Evolutionary conservation across 2,797 vertebrate species (phyloP), one percentile per base, ranked within the genome.

Genomic region (Tiaroga cobitis): DNA sequence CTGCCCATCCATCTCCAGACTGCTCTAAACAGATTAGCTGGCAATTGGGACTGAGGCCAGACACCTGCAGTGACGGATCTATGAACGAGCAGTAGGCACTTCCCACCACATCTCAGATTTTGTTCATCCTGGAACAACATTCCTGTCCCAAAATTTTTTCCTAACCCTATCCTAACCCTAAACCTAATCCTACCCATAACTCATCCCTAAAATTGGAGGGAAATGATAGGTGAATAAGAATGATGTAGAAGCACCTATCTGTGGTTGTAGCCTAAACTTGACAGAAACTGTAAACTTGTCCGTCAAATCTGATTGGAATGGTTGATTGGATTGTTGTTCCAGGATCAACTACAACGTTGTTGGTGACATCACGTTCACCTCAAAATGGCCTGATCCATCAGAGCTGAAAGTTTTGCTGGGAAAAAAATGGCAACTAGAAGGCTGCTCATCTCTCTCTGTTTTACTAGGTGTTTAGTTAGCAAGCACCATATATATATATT

Each of bases 1-100:
- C 80, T 80, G 75, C 81, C 70, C 59, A 80, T 85, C 69, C 83
- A 83, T 87, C 82, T 80, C 69, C 39, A 46, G 16, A 75, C 69
- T 39, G 34, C 39, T 76, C 75, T 70, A 79, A 87, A 80, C 43
- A 80, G 63, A 73, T 85, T 82, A 65, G 21, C 43, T 68, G 49
- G 49, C 83, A 74, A 78, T 63, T 61, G 77, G 68, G 82, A 74
- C 41, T 29, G 29, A 29, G 80, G 75, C 81, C 77, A 84, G 75
- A 83, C 73, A 85, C 59, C 59, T 63, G 72, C 16, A 82, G 46
- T 51, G 77, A 63, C 61, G 73, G 32, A 82, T 77, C 80, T 39
- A n/a, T 51, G 63, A 68, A 80, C 77, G 19, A 87, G 24, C 39
- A 67, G 67, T 51, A 24, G 32, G 15, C 68, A 56, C 51, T 81